Percentiles rank a stretch among this genome's conserved stretches.
Conservation (phyloP, 2,797 vertebrate genomes). For the Amblyopsis hoosieri region DNA sequence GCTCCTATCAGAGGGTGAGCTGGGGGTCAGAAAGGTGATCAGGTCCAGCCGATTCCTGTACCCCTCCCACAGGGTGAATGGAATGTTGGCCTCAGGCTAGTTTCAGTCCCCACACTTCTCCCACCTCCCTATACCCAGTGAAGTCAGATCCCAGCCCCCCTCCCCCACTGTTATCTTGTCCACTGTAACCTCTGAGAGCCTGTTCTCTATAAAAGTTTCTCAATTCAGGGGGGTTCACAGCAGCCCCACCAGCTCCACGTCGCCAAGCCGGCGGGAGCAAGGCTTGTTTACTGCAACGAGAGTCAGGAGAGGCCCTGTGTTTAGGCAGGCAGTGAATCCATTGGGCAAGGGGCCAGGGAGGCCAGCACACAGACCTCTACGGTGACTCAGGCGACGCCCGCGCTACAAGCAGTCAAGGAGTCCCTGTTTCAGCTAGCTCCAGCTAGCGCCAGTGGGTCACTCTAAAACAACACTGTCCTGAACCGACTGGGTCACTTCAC, state of each 20-base stretch:
- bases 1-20: no score
- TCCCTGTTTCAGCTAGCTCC: not conserved
- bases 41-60: not conserved
- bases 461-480: slow-evolving; percentile 51
- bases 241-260: not conserved
- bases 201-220: not conserved
- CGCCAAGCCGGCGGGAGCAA: not conserved
- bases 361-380: no score
- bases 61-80: not conserved
- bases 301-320: not conserved
- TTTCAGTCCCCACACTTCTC: slow-evolving; percentile 1
- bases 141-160: not conserved
- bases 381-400: no score
- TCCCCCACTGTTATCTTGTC: not conserved
- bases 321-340: not conserved
- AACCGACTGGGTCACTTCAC: slow-evolving; percentile 36
- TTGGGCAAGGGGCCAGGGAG: no score
- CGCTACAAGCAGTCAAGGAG: no score
- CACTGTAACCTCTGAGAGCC: not conserved
- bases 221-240: not conserved
- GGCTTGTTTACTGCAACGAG: not conserved
- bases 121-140: not conserved
- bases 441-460: slow-evolving; percentile 5
- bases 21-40: no score
- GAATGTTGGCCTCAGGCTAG: not conserved